Percentiles rank a stretch among this genome's conserved stretches.
Evolutionary conservation across 2,797 vertebrate genomes (phyloP).

Genomic region (Jordanella pulchra): DNA sequence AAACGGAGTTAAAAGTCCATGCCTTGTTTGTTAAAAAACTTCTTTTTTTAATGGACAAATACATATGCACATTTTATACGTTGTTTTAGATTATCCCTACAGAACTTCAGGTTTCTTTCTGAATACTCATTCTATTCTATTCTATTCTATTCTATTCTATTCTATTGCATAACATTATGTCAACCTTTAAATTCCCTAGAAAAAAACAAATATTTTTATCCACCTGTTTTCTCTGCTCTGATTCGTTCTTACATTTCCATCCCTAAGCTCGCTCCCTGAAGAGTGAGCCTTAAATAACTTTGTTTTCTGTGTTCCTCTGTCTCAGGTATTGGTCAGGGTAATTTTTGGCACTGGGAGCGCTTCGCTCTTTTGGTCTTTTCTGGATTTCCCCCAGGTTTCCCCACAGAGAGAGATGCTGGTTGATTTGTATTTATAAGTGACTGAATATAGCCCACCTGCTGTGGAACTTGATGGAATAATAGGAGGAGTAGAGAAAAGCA

Average conservation of each 20-base stretch:
- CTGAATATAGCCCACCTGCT: constrained; percentile 8
- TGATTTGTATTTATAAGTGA: constrained; percentile 19
- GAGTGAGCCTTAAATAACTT: constrained; percentile 33
- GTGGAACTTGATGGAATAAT: constrained; percentile 11
- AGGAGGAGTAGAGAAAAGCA: constrained; percentile 8
- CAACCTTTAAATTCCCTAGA: not conserved
- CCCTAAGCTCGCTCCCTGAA: constrained; percentile 40
- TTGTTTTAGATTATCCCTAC: no score
- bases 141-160: no score
- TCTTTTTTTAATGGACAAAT: no score
- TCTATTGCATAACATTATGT: not conserved
- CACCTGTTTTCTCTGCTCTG: constrained; percentile 31
- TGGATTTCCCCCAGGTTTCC: constrained; percentile 19
- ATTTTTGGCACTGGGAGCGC: constrained; percentile 31
- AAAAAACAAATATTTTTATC: constrained; percentile 7
- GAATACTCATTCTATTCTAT: no score
- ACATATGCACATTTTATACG: no score
- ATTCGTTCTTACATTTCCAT: constrained; percentile 24
- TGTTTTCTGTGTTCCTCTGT: constrained; percentile 23
- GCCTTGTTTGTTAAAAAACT: no score
- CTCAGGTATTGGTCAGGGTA: constrained; percentile 24
- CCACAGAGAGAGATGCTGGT: constrained; percentile 7
- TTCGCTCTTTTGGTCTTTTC: constrained; percentile 29
- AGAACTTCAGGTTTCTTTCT: no score
- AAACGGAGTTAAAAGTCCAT: no score